A percentile compares a stretch with the other conserved stretches of the same genome.
These are phyloP conservation scores for Regulus satrapa DNA, from an alignment of 2,113 vertebrate genomes.

Conservation along the genomic window DNA sequence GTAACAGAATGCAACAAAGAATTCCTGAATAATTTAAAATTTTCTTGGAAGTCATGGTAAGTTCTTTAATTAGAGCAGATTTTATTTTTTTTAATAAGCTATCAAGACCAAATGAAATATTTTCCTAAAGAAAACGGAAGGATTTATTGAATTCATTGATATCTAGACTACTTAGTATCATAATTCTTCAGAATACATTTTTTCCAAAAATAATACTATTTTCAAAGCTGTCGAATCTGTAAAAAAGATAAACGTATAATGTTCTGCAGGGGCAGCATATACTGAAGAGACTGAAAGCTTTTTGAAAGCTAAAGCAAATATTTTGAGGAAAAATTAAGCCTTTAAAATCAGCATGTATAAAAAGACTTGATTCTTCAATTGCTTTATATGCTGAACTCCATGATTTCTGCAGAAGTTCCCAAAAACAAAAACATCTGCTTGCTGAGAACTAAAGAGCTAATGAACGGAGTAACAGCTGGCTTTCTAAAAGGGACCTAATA, in stretches of 20 bases:
- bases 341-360: neutral
- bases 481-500: neutral
- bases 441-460: neutral
- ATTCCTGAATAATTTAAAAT: neutral
- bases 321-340: neutral
- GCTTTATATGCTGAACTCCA: neutral
- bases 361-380: neutral
- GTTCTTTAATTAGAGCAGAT: neutral
- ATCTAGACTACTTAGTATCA: neutral
- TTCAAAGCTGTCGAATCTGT: neutral
- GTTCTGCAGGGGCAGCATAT: neutral
- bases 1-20: neutral
- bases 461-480: neutral
- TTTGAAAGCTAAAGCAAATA: neutral
- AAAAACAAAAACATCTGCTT: conserved; percentile 2
- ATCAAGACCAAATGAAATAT: neutral
- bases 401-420: neutral
- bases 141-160: neutral
- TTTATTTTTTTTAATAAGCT: neutral
- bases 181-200: neutral
- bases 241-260: neutral
- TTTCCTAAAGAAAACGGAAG: neutral
- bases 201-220: neutral
- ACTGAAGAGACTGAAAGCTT: neutral
- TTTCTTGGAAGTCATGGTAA: neutral